Conservation (phyloP, 2,797 vertebrate species). For the Orientallactaga sibirica region DNA sequence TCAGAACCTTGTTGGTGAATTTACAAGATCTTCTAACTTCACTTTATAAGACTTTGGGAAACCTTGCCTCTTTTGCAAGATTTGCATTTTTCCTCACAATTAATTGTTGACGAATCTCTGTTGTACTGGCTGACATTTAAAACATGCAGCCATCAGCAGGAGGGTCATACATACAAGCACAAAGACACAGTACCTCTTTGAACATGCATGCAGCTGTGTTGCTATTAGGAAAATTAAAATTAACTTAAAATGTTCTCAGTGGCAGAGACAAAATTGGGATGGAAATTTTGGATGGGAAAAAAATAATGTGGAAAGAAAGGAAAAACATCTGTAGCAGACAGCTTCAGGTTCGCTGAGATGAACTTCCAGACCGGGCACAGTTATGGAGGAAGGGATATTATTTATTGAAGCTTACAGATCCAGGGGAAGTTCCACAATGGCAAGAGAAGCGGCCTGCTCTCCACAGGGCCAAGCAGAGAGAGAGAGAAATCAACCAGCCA, state of each 20-base stretch:
- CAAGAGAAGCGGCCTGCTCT: no score
- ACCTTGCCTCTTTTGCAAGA: not conserved
- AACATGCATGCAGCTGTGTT: not conserved
- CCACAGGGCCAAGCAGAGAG: no score
- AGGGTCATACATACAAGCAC: not conserved
- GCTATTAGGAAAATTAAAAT: not conserved
- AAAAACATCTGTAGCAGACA: not conserved
- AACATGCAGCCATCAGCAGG: not conserved
- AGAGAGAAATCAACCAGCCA: no score
- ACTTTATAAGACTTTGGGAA: not conserved
- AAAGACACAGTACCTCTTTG: not conserved
- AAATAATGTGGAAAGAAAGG: not conserved
- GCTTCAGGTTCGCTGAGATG: no score
- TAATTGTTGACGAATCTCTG: not conserved
- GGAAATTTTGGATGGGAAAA: not conserved
- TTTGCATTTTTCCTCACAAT: conserved; percentile 19
- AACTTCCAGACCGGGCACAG: no score
- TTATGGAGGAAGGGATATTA: no score
- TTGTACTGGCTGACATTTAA: conserved; percentile 18
- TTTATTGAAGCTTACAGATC: no score
- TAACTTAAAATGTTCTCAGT: not conserved
- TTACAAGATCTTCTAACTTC: not conserved
- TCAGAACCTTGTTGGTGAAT: not conserved
- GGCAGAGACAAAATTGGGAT: not conserved
- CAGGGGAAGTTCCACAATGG: no score